Percentiles rank a stretch among this genome's conserved stretches.
Conservation (phyloP, 2,113 vertebrate genomes). For the Nothocercus julius region DNA sequence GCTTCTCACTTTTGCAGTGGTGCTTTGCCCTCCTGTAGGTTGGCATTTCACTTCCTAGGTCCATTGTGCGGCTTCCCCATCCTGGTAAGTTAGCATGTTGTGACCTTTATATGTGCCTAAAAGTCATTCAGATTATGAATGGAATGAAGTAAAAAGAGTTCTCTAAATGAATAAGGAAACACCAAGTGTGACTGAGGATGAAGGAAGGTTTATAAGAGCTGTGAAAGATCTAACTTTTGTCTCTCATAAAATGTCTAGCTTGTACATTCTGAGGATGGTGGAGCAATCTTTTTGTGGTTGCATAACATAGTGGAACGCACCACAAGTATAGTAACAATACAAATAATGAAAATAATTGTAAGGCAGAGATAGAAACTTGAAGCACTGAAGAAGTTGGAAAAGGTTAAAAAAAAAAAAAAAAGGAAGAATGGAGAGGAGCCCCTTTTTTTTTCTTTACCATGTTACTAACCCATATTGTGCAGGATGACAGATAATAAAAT, state of each 20-base stretch:
- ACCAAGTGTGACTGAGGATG: not conserved
- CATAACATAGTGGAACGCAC: not conserved
- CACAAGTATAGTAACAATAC: not conserved
- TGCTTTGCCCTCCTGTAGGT: not conserved
- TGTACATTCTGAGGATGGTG: not conserved
- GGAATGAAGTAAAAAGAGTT: not conserved
- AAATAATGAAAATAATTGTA: not conserved
- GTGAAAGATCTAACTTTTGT: not conserved
- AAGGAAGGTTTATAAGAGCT: not conserved
- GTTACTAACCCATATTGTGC: not conserved
- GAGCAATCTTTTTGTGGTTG: not conserved
- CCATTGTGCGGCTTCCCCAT: slow-evolving; percentile 2
- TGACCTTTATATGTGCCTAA: slow-evolving; percentile 12
- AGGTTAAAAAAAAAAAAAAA: not conserved
- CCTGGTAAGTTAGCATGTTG: not conserved
- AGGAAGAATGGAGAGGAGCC: not conserved
- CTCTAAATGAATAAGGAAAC: not conserved
- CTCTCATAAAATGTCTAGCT: not conserved
- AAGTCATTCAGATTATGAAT: slow-evolving; percentile 1
- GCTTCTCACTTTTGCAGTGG: not conserved
- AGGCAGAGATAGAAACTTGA: not conserved
- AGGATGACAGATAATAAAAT: not conserved
- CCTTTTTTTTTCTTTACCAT: not conserved
- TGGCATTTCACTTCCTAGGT: not conserved
- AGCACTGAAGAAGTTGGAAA: not conserved